Evolutionary conservation across 2,888 invertebrate species (phyloP), one percentile per base, ranked within the genome.

Genomic region (Labia minor): DNA sequence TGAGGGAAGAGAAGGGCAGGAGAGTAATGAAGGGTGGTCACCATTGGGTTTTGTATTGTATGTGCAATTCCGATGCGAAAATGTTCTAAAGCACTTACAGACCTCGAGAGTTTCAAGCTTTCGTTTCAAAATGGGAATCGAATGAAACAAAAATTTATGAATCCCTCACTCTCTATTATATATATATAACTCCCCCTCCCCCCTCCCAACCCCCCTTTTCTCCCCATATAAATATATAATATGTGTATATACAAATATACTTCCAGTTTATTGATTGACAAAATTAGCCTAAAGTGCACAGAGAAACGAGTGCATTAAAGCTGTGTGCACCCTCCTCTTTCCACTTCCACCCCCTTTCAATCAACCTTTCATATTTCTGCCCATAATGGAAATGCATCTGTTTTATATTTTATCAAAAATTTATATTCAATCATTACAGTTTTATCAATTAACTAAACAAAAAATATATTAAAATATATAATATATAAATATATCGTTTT

Each of bases 261-360:
- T 49, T 49, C 49, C 49, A 49, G 49, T 49, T 49, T 49, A 49
- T 49, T 49, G 49, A 49, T 49, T 49, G 49, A 49, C 49, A 49
- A 49, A 49, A 49, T 49, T 49, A 49, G n/a, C 49, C 49, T 49
- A 49, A 49, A 49, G 49, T 49, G 49, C 49, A 49, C 49, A 49
- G 6, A 49, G 49, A 49, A 49, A 49, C 49, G 49, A 49, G 49
- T 49, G 49, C 49, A 49, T 49, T 49, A 49, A 49, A 49, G 49
- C 49, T n/a, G n/a, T n/a, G 49, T 26, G 49, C 49, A 49, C 49
- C 49, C 16, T 49, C 49, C 49, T 16, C 49, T 49, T 49, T 49
- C n/a, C 49, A 10, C 49, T 14, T 14, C n/a, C 49, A 4, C 8
- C 49, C n/a, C 49, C 49, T 14, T 49, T 14, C n/a, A 4, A 11